Evolutionary conservation across 92 coral and sea anemone genomes (phyloP).

Genomic region (Palythoa caribaeorum): DNA sequence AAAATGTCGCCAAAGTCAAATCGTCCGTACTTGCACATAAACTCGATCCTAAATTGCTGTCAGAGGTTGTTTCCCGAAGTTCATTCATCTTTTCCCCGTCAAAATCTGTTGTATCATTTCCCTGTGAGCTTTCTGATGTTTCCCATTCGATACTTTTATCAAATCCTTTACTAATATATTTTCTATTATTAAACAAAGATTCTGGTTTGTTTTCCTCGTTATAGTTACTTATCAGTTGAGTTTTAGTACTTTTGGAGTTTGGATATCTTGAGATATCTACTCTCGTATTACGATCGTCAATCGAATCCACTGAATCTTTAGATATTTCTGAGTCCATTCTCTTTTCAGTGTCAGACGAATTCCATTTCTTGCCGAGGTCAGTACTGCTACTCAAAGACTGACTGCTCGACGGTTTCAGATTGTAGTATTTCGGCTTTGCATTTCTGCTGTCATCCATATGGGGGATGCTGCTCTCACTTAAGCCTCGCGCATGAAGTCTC

Average conservation of each 20-base stretch:
- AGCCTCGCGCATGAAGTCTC: conserved; percentile 75
- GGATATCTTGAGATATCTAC: not conserved
- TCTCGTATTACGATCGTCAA: not conserved
- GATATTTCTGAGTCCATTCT: conserved; percentile 34
- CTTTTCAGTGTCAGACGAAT: conserved; percentile 26
- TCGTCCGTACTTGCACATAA: conserved; percentile 38
- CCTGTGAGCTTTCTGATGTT: conserved; percentile 66
- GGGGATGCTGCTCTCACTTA: conserved; percentile 77
- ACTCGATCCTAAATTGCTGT: conserved; percentile 47
- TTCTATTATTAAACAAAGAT: conserved; percentile 12
- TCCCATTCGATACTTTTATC: conserved; percentile 64
- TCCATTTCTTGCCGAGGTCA: conserved; percentile 21
- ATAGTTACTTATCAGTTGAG: not conserved
- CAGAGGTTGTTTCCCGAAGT: conserved; percentile 41
- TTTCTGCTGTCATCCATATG: conserved; percentile 23
- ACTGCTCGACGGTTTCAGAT: conserved; percentile 63
- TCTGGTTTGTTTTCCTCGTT: conserved; percentile 2
- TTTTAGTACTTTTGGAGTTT: not conserved
- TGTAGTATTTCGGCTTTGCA: conserved; percentile 39
- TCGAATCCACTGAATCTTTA: conserved; percentile 35
- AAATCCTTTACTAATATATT: not conserved
- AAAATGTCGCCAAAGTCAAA: conserved; percentile 22
- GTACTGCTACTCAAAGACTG: conserved; percentile 36
- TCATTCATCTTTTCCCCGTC: conserved; percentile 30
- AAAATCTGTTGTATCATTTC: conserved; percentile 40